Base-by-base conservation (phyloP, 2,797 vertebrate genomes). In the Periophthalmus magnuspinnatus region DNA sequence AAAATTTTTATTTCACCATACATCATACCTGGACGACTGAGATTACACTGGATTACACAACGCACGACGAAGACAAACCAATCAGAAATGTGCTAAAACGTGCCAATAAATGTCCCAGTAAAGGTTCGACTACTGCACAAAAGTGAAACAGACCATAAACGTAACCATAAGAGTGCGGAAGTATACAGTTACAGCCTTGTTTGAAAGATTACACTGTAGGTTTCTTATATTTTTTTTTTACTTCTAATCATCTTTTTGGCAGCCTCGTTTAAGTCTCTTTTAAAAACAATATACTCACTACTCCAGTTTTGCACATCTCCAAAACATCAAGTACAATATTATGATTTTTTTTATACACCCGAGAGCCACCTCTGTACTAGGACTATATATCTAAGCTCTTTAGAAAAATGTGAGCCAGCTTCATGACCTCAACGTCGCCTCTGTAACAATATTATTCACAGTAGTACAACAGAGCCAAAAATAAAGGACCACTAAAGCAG, bases 391-490 rank as follows among this genome's bases (percentile, higher is more conserved):
- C n/a, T 57, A 28, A 6, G 11, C 34, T 59, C 7, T 59, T 28
- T 28, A 57, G 55, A 32, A 56, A 24, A 21, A 56, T 13, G 54
- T 56, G 54, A 57, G 55, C 55, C 55, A 57, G 24, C 24, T 16
- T 57, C 28, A 32, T 57, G 24, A 57, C 55, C 55, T 57, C 32
- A 32, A 59, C 7, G 7, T 2, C 1, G n/a, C 34, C 19, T 36
- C 34, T 61, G 9, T 21, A 38, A 61, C 59, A 19, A n/a, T 21
- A 38, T 59, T 59, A 33, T 61, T 61, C 59, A 61, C 33, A 36
- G 59, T 5, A 36, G 58, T 34, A 16, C 17, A 22, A 58, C 58
- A 50, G 32, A 69, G 57, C 61, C 59, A 36, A 67, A 64, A 77
- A 59, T 59, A 33, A 59, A 34, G 34, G 34, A 36, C 9, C 59